Percentiles rank a stretch among this genome's conserved stretches.
These are phyloP conservation scores for Hydrozoanthus gracilis DNA, from an alignment of 92 coral and sea anemone species.

Conservation along the genomic window DNA sequence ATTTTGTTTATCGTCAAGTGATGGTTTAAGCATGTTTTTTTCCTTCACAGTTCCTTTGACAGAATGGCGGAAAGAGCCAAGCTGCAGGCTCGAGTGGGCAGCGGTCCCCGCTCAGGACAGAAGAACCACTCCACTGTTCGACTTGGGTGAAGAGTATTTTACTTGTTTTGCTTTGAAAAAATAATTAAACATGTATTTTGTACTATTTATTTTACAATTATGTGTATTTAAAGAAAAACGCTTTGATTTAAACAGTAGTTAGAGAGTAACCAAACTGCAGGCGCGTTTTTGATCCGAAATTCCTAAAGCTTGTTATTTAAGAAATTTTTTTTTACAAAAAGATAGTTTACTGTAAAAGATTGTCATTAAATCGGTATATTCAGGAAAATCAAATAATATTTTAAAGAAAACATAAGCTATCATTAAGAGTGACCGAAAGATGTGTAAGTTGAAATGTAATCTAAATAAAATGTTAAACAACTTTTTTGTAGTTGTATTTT, in stretches of 20 bases:
- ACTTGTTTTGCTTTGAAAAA: neutral
- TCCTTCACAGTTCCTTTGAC: constrained; percentile 79
- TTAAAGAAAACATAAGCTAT: neutral
- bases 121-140: constrained; percentile 78
- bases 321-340: neutral
- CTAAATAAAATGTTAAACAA: neutral
- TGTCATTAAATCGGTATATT: neutral
- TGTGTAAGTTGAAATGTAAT: neutral
- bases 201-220: neutral
- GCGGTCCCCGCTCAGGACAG: constrained; percentile 87
- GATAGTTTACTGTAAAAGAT: neutral
- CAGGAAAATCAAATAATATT: neutral
- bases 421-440: neutral
- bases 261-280: neutral
- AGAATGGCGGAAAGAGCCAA: constrained; percentile 84
- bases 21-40: no score
- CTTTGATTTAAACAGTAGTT: neutral
- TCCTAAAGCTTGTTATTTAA: neutral
- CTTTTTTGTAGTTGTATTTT: neutral
- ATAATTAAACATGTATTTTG: neutral
- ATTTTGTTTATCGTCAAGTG: neutral
- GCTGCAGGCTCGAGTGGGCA: constrained; percentile 81
- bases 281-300: neutral
- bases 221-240: neutral
- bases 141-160: constrained; percentile 55